These are phyloP conservation scores for Brevimyrus niger DNA, from an alignment of 2,113 vertebrate species.

Conservation along the genomic window DNA sequence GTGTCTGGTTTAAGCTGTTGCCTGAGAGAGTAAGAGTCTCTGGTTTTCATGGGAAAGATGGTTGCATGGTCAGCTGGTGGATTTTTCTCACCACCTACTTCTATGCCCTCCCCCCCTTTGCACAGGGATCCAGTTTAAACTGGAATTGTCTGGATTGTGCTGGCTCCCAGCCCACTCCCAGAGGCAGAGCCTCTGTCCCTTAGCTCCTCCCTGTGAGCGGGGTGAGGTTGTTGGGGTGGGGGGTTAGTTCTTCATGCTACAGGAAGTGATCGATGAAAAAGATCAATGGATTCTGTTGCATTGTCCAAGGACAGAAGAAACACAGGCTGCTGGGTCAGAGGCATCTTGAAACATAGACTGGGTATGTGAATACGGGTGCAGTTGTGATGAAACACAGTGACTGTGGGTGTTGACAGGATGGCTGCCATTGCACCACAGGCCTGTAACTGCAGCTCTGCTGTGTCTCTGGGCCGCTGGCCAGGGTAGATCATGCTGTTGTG, in stretches of 20 bases:
- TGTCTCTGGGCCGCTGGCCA: background rate
- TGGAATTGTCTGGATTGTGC: slow-evolving; percentile 56
- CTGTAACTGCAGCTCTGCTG: background rate
- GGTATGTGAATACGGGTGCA: background rate
- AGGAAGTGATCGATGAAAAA: background rate
- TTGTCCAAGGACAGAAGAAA: background rate
- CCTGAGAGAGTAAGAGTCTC: background rate
- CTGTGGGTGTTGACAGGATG: background rate
- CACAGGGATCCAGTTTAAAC: slow-evolving; percentile 52
- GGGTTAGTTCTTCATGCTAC: background rate
- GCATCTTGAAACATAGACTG: background rate
- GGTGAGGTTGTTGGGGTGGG: background rate
- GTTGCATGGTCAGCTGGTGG: background rate
- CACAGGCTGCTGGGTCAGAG: background rate
- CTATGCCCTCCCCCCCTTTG: slow-evolving; percentile 11
- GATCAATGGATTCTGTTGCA: background rate
- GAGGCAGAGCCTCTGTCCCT: slow-evolving; percentile 33
- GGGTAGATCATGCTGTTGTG: background rate
- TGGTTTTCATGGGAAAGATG: background rate
- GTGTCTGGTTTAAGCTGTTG: background rate
- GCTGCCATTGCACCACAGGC: background rate
- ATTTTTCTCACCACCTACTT: slow-evolving; percentile 12
- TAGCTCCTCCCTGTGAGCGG: slow-evolving; percentile 23
- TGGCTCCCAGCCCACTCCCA: slow-evolving; percentile 51
- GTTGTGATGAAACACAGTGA: background rate